Percentiles rank a stretch among this genome's conserved stretches.
These are phyloP conservation scores for Orthonevra nobilis DNA, from an alignment of 2,888 invertebrate genomes.

Conservation along the genomic window DNA sequence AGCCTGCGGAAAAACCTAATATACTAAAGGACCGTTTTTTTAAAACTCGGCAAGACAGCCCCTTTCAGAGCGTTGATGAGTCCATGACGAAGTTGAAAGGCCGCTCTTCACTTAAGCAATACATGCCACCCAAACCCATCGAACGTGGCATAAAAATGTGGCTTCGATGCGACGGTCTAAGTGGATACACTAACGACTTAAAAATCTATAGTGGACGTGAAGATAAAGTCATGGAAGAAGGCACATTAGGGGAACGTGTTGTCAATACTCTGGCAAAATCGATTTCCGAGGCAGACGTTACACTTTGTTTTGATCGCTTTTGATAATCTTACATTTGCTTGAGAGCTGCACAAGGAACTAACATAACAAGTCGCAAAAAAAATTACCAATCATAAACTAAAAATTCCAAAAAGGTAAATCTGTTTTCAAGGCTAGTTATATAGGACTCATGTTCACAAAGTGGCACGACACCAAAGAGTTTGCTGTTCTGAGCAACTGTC, in stretches of 20 bases:
- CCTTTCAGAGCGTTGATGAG: constrained; percentile 41
- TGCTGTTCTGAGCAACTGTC: constrained; percentile 9
- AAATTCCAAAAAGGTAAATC: constrained; percentile 24
- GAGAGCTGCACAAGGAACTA: constrained; percentile 23
- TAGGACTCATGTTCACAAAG: constrained; percentile 17
- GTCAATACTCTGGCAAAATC: constrained; percentile 40
- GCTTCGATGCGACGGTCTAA: neutral
- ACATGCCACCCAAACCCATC: constrained; percentile 52
- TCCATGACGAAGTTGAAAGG: constrained; percentile 65
- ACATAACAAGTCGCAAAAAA: constrained; percentile 13
- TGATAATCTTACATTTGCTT: constrained; percentile 37
- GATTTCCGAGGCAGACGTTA: constrained; percentile 26
- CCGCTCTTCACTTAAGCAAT: constrained; percentile 47
- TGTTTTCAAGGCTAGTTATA: constrained; percentile 7
- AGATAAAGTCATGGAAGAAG: too few species aligned
- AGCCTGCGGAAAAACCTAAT: neutral
- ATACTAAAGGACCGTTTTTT: constrained; percentile 1
- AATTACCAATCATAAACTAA: constrained; percentile 12
- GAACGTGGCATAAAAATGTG: constrained; percentile 23
- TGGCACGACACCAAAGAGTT: constrained; percentile 21
- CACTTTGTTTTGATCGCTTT: constrained; percentile 28
- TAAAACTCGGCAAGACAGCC: neutral
- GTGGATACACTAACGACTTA: constrained; percentile 19
- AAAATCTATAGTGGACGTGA: too few species aligned
- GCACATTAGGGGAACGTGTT: constrained; percentile 41